A percentile compares a stretch with the other conserved stretches of the same genome.
These are phyloP conservation scores for Eugnorisma glareosa DNA, from an alignment of 2,888 invertebrate species.

Conservation along the genomic window DNA sequence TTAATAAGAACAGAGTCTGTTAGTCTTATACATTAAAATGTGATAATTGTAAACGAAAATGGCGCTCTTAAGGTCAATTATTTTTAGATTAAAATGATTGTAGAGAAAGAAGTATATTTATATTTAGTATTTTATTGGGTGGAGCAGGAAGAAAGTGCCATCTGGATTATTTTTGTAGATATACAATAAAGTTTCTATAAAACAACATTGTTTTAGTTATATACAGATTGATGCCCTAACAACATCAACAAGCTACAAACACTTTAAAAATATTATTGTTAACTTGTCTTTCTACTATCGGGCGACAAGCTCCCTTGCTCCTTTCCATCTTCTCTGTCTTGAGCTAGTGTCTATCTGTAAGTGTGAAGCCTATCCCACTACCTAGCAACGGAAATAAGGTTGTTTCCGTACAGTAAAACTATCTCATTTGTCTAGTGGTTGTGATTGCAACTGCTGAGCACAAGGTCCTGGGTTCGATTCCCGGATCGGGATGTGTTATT, in stretches of 20 bases:
- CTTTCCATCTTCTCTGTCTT: neutral
- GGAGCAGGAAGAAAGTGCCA: constrained; percentile 60
- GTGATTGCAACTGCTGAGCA: neutral
- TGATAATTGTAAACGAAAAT: constrained; percentile 59
- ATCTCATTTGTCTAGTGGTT: neutral
- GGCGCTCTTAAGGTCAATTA: constrained; percentile 48
- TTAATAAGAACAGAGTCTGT: constrained; percentile 35
- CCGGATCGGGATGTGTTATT: neutral
- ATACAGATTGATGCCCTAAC: neutral
- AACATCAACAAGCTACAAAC: neutral
- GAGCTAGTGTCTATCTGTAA: neutral
- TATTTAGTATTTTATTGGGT: constrained; percentile 48
- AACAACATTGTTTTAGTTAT: constrained; percentile 29
- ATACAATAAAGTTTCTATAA: constrained; percentile 54
- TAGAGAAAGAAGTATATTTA: constrained; percentile 52
- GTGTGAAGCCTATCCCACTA: neutral
- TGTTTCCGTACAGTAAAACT: neutral
- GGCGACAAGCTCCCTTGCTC: neutral
- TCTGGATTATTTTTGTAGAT: constrained; percentile 63
- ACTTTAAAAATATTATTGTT: neutral
- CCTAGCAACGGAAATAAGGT: neutral
- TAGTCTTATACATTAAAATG: constrained; percentile 58
- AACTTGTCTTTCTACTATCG: neutral
- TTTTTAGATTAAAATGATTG: constrained; percentile 20
- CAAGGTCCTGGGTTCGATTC: neutral